These are phyloP conservation scores for Chironomus striatipennis DNA, from an alignment of 1,140 invertebrate species.

Conservation along the genomic window DNA sequence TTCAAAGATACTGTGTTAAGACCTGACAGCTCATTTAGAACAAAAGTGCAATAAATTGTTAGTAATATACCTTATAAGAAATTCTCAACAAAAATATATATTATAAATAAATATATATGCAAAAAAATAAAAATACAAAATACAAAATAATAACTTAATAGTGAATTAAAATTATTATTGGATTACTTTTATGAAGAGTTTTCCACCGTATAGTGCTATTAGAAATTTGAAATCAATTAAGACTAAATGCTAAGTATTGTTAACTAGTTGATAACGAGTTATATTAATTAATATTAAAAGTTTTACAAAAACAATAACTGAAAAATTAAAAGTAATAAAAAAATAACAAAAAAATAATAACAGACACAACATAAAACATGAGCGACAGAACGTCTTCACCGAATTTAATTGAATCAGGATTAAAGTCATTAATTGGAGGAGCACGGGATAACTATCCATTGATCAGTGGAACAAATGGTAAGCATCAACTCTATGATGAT, in stretches of 20 bases:
- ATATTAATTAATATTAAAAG: too few relatives aligned
- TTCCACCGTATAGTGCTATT: constrained; percentile 17
- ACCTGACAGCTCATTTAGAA: not conserved
- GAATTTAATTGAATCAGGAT: constrained; percentile 66
- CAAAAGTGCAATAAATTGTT: constrained; percentile 15
- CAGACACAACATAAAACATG: constrained; percentile 47
- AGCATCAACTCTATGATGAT: constrained; percentile 39
- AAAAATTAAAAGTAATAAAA: not conserved
- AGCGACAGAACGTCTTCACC: constrained; percentile 70
- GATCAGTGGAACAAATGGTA: constrained; percentile 58
- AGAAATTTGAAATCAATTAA: constrained; percentile 15
- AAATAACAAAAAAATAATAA: not conserved
- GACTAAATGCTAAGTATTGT: constrained; percentile 10
- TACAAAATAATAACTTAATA: not conserved
- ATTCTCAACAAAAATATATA: not conserved
- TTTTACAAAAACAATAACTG: not conserved
- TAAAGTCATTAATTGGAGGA: constrained; percentile 64
- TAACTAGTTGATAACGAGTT: constrained; percentile 17
- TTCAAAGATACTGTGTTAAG: not conserved
- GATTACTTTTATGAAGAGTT: not conserved
- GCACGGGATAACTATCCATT: constrained; percentile 66
- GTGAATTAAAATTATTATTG: not conserved
- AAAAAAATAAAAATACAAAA: not conserved
- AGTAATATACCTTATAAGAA: not conserved
- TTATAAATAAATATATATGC: constrained; percentile 11